These are phyloP conservation scores for Tragelaphus imberbis DNA, from an alignment of 2,113 vertebrate species.

Conservation along the genomic window DNA sequence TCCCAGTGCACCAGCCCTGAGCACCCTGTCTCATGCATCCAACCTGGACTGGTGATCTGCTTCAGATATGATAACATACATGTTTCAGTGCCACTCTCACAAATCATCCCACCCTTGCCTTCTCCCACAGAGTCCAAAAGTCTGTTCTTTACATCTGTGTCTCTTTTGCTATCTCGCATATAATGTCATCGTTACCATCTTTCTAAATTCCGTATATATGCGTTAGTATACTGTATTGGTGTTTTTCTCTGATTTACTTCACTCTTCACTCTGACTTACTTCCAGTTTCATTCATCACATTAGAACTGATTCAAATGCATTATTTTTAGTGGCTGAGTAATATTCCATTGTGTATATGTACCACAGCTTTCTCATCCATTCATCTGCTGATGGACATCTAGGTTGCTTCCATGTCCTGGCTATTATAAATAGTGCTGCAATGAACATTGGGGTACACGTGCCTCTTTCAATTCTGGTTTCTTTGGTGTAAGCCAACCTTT, in stretches of 20 bases:
- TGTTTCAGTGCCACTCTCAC: background rate
- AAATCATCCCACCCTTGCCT: background rate
- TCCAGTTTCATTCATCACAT: no score
- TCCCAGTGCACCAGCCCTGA: background rate
- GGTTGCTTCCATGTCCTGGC: no score
- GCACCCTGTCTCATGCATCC: background rate
- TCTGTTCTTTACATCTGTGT: background rate
- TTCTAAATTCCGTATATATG: background rate
- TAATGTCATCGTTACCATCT: background rate
- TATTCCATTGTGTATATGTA: no score
- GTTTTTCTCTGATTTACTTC: no score
- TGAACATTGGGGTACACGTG: no score
- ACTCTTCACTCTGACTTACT: no score
- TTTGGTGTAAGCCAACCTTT: background rate
- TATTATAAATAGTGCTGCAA: no score
- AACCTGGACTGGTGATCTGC: background rate
- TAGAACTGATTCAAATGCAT: no score
- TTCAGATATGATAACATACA: background rate
- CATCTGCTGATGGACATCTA: no score
- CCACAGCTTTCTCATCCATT: no score
- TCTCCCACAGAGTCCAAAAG: background rate
- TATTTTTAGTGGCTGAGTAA: no score
- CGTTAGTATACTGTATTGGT: background rate
- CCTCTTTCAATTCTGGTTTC: no score
- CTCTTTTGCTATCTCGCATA: background rate